These are phyloP conservation scores for Ophraella communa DNA, from an alignment of 2,888 invertebrate genomes.

Conservation along the genomic window DNA sequence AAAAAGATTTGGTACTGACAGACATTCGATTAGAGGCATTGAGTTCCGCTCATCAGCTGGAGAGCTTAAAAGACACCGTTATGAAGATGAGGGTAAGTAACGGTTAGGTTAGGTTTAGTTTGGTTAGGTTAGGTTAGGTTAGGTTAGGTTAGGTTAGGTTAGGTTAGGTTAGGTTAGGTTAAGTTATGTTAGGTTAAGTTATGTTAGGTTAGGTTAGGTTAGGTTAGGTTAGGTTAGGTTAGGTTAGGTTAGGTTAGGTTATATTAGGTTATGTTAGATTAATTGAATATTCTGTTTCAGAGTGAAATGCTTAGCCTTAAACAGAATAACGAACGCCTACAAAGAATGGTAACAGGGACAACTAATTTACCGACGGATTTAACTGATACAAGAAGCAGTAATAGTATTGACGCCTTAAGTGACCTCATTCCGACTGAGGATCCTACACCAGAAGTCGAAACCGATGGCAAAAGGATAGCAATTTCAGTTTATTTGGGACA, in stretches of 20 bases:
- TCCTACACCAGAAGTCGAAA: conserved; percentile 56
- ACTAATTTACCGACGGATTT: conserved; percentile 51
- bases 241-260: too few relatives aligned
- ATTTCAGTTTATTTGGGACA: conserved; percentile 88
- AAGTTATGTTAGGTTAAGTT: too few relatives aligned
- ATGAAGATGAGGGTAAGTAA: conserved; percentile 89
- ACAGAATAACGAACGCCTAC: conserved; percentile 94
- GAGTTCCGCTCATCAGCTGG: conserved; percentile 95
- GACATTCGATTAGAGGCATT: conserved; percentile 96
- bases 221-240: too few relatives aligned
- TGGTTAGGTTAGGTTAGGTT: too few relatives aligned
- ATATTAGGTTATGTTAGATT: too few relatives aligned
- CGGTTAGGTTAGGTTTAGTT: too few relatives aligned
- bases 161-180: too few relatives aligned
- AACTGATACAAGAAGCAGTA: conserved; percentile 51
- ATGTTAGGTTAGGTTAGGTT: too few relatives aligned
- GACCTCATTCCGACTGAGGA: conserved; percentile 56
- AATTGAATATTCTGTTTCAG: conserved; percentile 61
- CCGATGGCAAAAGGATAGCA: conserved; percentile 86
- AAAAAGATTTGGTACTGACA: conserved; percentile 95
- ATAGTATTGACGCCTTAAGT: conserved; percentile 57
- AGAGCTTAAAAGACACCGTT: conserved; percentile 94
- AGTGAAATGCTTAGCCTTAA: conserved; percentile 96
- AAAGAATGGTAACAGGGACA: conserved; percentile 73
- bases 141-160: too few relatives aligned